Percentiles rank a stretch among this genome's conserved stretches.
Conservation (phyloP, 92 coral and sea anemone genomes). For the Virgularia gustaviana region DNA sequence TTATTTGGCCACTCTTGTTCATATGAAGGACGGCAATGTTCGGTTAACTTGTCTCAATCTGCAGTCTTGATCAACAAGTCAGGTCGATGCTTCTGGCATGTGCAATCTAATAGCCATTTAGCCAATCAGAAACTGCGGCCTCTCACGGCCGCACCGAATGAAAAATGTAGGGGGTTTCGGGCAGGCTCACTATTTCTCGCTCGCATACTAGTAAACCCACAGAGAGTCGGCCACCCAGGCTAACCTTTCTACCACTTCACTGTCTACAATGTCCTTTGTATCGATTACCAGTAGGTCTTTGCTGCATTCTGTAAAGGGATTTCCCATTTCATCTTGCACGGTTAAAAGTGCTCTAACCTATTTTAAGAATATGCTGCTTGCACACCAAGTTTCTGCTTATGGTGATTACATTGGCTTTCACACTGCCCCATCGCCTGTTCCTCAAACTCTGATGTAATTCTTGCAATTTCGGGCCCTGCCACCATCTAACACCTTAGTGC, state of each 20-base stretch:
- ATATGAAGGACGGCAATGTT: too few relatives aligned
- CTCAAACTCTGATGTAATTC: slow-evolving; percentile 58
- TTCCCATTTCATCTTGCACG: slow-evolving; percentile 48
- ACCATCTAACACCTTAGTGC: slow-evolving; percentile 62
- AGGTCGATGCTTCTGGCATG: too few relatives aligned
- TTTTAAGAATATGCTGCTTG: slow-evolving; percentile 43
- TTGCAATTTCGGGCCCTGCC: slow-evolving; percentile 58
- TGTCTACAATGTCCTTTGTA: slow-evolving; percentile 28
- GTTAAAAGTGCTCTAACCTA: slow-evolving; percentile 42
- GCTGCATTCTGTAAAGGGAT: slow-evolving; percentile 50
- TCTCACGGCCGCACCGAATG: too few relatives aligned
- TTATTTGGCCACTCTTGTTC: too few relatives aligned
- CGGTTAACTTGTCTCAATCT: too few relatives aligned
- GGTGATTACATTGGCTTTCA: background rate
- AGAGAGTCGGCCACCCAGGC: too few relatives aligned
- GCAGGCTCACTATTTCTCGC: too few relatives aligned
- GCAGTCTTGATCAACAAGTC: too few relatives aligned
- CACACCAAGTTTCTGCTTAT: slow-evolving; percentile 20
- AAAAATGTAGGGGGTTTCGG: too few relatives aligned
- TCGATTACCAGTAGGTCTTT: slow-evolving; percentile 41
- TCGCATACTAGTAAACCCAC: too few relatives aligned
- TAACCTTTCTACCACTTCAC: slow-evolving; percentile 34
- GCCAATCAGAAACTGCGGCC: too few relatives aligned
- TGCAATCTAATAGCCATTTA: too few relatives aligned
- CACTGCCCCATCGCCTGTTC: background rate